Percentiles rank a stretch among this genome's conserved stretches.
These are phyloP conservation scores for Oscheius onirici DNA, from an alignment of 2,888 invertebrate species.

Conservation along the genomic window DNA sequence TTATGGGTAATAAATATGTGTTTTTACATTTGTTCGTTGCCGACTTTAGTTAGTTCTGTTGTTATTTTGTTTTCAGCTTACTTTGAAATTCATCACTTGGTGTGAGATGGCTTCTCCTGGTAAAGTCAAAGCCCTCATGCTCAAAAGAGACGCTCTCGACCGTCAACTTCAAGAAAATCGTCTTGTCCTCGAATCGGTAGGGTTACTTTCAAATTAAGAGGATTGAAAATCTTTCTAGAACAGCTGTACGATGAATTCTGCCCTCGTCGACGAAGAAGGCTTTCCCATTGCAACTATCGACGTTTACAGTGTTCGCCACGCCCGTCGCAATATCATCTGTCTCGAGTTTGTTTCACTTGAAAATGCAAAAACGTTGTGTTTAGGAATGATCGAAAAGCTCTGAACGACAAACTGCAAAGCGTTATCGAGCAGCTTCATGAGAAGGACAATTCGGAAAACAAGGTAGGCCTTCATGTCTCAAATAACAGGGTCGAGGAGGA, in stretches of 20 bases:
- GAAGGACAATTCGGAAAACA: slow-evolving; percentile 72
- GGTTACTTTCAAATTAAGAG: not conserved
- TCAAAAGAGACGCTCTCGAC: slow-evolving; percentile 61
- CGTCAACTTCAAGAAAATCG: slow-evolving; percentile 43
- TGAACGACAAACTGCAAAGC: slow-evolving; percentile 82
- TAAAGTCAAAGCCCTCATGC: slow-evolving; percentile 55
- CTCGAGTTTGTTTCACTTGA: slow-evolving; percentile 71
- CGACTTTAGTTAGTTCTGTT: not conserved
- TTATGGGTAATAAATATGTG: not conserved
- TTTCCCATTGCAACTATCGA: slow-evolving; percentile 89
- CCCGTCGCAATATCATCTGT: slow-evolving; percentile 89
- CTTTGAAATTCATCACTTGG: too few relatives aligned
- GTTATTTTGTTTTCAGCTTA: not conserved
- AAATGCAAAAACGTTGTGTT: slow-evolving; percentile 25
- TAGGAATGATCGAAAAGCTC: slow-evolving; percentile 86
- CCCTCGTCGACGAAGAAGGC: slow-evolving; percentile 85
- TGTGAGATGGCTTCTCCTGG: slow-evolving; percentile 15
- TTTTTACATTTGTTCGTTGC: not conserved
- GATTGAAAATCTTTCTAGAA: slow-evolving; percentile 27
- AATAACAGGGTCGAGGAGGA: not conserved
- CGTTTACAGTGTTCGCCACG: slow-evolving; percentile 87
- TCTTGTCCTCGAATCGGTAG: slow-evolving; percentile 41
- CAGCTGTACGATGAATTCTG: slow-evolving; percentile 79
- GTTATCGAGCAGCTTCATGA: slow-evolving; percentile 75
- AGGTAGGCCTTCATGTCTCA: not conserved